Evolutionary conservation across 2,797 vertebrate genomes (phyloP), one percentile per base, ranked within the genome.

Genomic region (Spea hammondii): DNA sequence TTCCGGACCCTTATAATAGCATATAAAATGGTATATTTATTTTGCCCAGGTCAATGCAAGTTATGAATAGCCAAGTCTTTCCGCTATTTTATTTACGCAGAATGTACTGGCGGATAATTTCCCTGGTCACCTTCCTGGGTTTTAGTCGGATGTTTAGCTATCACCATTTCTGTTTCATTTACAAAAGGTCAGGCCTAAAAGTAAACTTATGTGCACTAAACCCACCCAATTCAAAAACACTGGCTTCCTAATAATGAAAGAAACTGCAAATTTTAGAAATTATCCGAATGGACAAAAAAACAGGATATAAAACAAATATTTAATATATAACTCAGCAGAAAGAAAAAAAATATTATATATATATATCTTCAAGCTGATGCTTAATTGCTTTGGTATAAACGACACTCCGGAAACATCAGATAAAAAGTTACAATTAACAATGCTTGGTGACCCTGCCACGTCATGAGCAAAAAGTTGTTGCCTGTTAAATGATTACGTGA

Each of bases 141-240:
- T 71, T 32, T 54, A n/a, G 59, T 14, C 60, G 71, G 59, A 62
- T 73, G 71, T 78, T 54, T 55, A 54, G 32, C 14, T 17, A 71
- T n/a, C 44, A 5, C 47, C 8, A 13, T 10, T 62, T 62, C 32
- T 62, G 32, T 62, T 62, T 62, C 32, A 62, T 62, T 62, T 62
- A 32, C 5, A 17, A 67, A 49, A 67, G 65, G 46, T 67, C 65
- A 67, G 65, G 13, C 11, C 6, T 67, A 47, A 67, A 48, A n/a
- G 47, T 67, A 67, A 67, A 67, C 65, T 65, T 65, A 12, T 65
- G 64, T 9, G 11, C 64, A n/a, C 32, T 62, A 45, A 44, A 65
- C 44, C 64, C 9, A 4, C 32, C 11, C 45, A 44, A 6, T 45
- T 11, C 14, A 6, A 17, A 62, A 62, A 62, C 59, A 62, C 59